Evolutionary conservation across 2,113 vertebrate genomes (phyloP), one percentile per base, ranked within the genome.

Genomic region (Myiozetetes cayanensis): DNA sequence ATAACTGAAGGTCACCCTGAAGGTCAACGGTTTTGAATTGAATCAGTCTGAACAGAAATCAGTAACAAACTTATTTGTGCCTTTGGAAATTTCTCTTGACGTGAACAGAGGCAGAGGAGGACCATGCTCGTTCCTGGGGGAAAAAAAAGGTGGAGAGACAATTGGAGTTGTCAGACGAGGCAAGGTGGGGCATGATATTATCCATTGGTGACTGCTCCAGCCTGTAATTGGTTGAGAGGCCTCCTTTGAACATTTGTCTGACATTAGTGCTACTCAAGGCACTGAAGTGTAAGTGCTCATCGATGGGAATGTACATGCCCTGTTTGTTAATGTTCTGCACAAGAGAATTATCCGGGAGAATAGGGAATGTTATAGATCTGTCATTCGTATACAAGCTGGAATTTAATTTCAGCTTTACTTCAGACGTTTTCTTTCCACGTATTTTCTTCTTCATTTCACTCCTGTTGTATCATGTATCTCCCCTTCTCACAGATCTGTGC

Each of bases 401-500:
- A 95, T 92, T 96, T 90, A 95, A 96, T 96, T 96, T 90, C 56
- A 87, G 93, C 90, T 95, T 85, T 53, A 43, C 94, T 95, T 96
- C 86, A 93, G 94, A 94, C 21, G 2, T 92, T 90, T 96, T 53
- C 62, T 93, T 94, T 92, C 90, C 76, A 87, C 66, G 20, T 21
- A 92, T 95, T 97, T 96, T 96, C 96, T 94, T 95, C 92, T 89
- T 83, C 88, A 92, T 95, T 95, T 94, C 92, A 39, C 73, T 95
- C 76, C 88, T 93, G 76, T 76, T 95, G 85, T 85, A 95, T 89
- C 72, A 33, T 84, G 92, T 78, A 72, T 81, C 88, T 87, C 82
- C 88, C 41, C 41, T 87, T 91, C 88, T 79, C 14, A 17, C 50
- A 59, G 85, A 87, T 85, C 62, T 73, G 70, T 75, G 93, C 94